Conservation (phyloP, 2,797 vertebrate species). For the Pseudocheirus occidentalis region DNA sequence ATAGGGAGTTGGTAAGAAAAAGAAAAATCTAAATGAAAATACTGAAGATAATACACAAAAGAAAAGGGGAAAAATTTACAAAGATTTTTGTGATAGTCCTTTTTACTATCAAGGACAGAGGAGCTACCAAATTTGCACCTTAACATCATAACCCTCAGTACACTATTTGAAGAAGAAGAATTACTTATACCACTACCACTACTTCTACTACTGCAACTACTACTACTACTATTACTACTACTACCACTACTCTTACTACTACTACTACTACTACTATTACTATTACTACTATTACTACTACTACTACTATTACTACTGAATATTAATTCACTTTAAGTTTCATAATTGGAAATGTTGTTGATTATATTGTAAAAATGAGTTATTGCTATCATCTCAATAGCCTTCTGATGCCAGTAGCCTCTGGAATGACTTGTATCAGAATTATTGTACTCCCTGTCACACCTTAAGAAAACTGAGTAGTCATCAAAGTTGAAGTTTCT, state of each 20-base stretch:
- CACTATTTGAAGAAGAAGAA: background rate
- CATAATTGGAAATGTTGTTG: background rate
- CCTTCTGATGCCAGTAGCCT: background rate
- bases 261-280: too few relatives aligned
- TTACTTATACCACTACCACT: background rate
- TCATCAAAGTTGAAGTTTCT: background rate
- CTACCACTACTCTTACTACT: background rate
- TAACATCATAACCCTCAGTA: background rate
- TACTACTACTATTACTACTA: background rate
- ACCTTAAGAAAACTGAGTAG: background rate
- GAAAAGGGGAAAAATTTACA: background rate
- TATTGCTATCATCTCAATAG: background rate
- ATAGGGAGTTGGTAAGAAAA: background rate
- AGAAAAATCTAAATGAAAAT: background rate
- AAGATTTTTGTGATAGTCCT: background rate
- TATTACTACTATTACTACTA: background rate
- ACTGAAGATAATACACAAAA: background rate
- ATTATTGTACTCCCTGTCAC: background rate
- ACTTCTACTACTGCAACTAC: background rate
- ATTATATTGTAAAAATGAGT: background rate
- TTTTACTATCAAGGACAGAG: background rate
- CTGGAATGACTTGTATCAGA: background rate
- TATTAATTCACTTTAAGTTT: background rate
- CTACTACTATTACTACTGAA: background rate
- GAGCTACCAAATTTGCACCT: background rate